Evolutionary conservation across 2,888 invertebrate species (phyloP).

Genomic region (Chrysodeixis includens): DNA sequence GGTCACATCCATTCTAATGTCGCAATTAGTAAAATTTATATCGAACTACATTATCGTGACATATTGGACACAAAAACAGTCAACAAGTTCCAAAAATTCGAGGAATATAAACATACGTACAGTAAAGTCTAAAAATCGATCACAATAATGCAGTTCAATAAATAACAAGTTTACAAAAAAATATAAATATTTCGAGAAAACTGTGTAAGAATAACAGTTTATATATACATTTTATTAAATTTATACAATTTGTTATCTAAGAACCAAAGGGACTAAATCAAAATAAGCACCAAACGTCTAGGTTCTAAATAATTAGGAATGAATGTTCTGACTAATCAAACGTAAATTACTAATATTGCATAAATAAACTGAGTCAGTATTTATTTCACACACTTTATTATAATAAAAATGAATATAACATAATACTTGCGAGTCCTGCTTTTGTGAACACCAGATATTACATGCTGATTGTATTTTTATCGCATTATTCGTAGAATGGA

Average conservation of each 20-base stretch:
- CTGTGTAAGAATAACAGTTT: constrained; percentile 31
- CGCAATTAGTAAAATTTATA: constrained; percentile 67
- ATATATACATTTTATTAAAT: constrained; percentile 34
- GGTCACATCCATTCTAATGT: constrained; percentile 78
- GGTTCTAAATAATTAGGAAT: constrained; percentile 63
- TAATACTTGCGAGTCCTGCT: constrained; percentile 44
- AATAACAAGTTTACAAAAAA: constrained; percentile 72
- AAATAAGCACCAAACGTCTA: constrained; percentile 63
- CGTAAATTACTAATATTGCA: constrained; percentile 55
- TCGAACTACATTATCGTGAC: constrained; percentile 78
- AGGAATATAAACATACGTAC: constrained; percentile 70
- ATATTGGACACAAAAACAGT: constrained; percentile 73
- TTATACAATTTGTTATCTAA: constrained; percentile 39
- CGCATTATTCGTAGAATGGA: constrained; percentile 44
- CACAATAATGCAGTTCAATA: constrained; percentile 81
- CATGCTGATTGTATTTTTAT: constrained; percentile 57
- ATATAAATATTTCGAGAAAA: constrained; percentile 58
- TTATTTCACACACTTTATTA: constrained; percentile 32
- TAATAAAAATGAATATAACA: constrained; percentile 24
- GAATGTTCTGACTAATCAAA: constrained; percentile 52
- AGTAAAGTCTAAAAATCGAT: constrained; percentile 67
- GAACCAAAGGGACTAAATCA: constrained; percentile 47
- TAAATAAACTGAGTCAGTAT: constrained; percentile 42
- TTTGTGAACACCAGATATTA: constrained; percentile 32
- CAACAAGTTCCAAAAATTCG: constrained; percentile 79